These are phyloP conservation scores for Callipepla squamata DNA, from an alignment of 2,113 vertebrate genomes.

Conservation along the genomic window DNA sequence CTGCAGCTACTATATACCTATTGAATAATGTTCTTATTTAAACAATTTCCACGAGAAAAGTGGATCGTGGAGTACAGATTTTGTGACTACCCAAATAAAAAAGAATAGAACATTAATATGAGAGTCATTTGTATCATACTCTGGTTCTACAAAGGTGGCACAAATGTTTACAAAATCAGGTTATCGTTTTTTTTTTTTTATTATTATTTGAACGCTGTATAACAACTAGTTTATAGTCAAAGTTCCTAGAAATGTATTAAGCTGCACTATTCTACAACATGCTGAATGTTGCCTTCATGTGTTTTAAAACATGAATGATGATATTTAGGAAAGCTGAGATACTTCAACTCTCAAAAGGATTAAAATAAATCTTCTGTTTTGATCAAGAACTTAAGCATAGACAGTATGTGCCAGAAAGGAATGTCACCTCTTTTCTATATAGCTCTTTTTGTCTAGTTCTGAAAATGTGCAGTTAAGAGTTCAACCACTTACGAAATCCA, in stretches of 20 bases:
- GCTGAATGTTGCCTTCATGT: background rate
- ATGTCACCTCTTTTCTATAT: background rate
- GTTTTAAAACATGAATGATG: background rate
- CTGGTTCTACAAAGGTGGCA: background rate
- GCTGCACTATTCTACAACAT: background rate
- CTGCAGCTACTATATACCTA: background rate
- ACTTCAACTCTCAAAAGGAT: background rate
- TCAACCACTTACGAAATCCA: background rate
- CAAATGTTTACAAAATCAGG: background rate
- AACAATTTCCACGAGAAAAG: background rate
- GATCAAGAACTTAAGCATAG: background rate
- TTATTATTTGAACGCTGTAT: background rate
- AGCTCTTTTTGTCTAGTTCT: background rate
- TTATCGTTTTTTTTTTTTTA: background rate
- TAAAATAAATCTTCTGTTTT: constrained; percentile 22
- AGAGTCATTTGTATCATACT: background rate
- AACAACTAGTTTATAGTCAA: background rate
- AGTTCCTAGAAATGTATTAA: background rate
- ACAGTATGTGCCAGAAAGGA: background rate
- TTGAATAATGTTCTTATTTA: background rate
- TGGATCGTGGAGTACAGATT: background rate
- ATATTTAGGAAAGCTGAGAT: constrained; percentile 17
- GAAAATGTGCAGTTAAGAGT: background rate
- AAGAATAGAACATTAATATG: background rate
- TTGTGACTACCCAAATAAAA: background rate